phyloP scores from a whole-genome alignment of 2,888 invertebrate species.

The Heliconius charithonia region DNA sequence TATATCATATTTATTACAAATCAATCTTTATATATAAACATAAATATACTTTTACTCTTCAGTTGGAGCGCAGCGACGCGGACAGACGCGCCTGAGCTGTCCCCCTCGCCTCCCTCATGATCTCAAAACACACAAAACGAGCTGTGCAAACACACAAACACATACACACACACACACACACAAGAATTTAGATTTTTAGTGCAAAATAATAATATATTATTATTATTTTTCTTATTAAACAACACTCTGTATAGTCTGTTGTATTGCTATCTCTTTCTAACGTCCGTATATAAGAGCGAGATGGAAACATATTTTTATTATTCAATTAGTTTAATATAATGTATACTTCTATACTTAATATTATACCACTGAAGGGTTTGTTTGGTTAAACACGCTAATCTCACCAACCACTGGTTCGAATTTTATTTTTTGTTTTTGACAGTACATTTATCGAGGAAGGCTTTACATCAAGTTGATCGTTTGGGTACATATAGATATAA shows the following conservation, averaged over 20 bases:
- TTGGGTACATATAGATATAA: not conserved
- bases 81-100: not conserved
- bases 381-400: too few species aligned
- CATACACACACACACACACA: not conserved
- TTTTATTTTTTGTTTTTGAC: too few species aligned
- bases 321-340: too few species aligned
- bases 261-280: constrained; percentile 5
- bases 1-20: too few species aligned
- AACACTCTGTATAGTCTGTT: constrained; percentile 3
- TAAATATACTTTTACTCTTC: not conserved
- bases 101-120: constrained; percentile 5
- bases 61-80: constrained; percentile 13
- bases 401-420: too few species aligned
- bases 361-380: too few species aligned
- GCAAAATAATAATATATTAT: constrained; percentile 26
- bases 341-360: too few species aligned
- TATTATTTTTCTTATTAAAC: constrained; percentile 12
- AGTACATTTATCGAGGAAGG: too few species aligned
- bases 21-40: not conserved
- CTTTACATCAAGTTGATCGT: too few species aligned
- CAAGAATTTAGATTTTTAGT: not conserved
- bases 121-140: not conserved
- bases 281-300: not conserved
- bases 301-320: not conserved
- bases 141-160: not conserved